These are phyloP conservation scores for Pseudorhombus dupliciocellatus DNA, from an alignment of 2,113 vertebrate genomes.

Conservation along the genomic window DNA sequence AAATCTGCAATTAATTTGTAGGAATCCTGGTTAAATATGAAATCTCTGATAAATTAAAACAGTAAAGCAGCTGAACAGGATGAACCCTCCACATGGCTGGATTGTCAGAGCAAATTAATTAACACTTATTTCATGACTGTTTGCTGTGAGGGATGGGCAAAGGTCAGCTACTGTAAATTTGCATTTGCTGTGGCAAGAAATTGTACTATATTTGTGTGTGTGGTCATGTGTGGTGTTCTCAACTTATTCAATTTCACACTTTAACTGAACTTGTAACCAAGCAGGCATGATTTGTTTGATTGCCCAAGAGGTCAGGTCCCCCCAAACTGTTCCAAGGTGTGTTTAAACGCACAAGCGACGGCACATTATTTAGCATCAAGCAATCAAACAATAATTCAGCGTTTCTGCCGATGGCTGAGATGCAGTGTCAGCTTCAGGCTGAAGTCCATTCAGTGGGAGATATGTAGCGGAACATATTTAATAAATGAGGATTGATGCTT, in stretches of 20 bases:
- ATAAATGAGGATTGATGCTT: conserved; percentile 52
- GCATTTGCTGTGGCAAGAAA: background rate
- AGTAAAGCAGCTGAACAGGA: conserved; percentile 8
- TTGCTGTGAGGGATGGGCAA: conserved; percentile 7
- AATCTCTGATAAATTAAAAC: conserved; percentile 15
- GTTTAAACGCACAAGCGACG: background rate
- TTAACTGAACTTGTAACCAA: background rate
- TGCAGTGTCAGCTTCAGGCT: conserved; percentile 21
- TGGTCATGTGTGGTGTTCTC: background rate
- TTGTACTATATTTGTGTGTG: background rate
- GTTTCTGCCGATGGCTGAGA: background rate
- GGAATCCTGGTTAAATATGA: conserved; percentile 5
- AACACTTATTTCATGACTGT: background rate
- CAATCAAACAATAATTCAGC: background rate
- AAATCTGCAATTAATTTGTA: conserved; percentile 29
- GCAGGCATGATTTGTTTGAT: background rate
- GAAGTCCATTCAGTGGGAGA: background rate
- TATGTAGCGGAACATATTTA: conserved; percentile 3
- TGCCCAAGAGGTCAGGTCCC: background rate
- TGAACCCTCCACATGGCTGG: conserved; percentile 5
- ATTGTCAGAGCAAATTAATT: conserved; percentile 18
- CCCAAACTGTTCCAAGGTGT: background rate
- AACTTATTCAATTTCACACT: background rate
- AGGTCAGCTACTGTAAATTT: conserved; percentile 13
- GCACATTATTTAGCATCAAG: background rate